Conservation (phyloP, 64 coral and sea anemone species). For the Montipora cactus region DNA sequence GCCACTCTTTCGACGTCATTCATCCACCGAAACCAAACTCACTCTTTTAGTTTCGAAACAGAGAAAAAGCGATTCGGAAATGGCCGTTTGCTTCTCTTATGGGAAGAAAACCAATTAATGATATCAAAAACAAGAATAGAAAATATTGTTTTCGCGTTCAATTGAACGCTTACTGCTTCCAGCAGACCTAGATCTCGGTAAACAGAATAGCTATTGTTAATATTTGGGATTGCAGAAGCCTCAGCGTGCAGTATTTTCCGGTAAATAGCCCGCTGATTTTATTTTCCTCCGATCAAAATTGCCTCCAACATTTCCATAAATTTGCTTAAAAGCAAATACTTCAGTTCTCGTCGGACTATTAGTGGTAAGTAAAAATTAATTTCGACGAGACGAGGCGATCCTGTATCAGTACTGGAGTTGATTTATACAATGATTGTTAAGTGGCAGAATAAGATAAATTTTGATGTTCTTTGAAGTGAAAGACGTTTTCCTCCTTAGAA, state of each 20-base stretch:
- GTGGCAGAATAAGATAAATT: neutral
- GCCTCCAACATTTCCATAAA: slow-evolving; percentile 13
- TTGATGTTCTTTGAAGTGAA: neutral
- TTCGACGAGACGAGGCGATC: neutral
- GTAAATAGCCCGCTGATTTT: neutral
- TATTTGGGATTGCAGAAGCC: neutral
- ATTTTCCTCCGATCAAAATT: neutral
- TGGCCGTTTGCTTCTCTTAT: too few relatives aligned
- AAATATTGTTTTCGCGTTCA: neutral
- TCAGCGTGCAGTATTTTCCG: neutral
- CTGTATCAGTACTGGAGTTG: neutral
- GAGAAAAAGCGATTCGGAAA: too few relatives aligned
- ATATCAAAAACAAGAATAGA: too few relatives aligned
- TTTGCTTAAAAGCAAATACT: neutral
- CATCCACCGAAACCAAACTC: too few relatives aligned
- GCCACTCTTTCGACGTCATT: too few relatives aligned
- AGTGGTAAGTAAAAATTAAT: neutral
- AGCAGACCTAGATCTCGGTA: neutral
- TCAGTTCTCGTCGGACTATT: neutral
- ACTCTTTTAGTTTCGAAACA: too few relatives aligned
- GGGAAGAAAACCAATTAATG: too few relatives aligned
- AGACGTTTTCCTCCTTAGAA: neutral
- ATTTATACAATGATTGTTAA: neutral
- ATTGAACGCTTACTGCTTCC: neutral
- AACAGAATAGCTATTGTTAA: neutral